Conservation (phyloP, 2,888 invertebrate genomes). For the Rotaria macrura region DNA sequence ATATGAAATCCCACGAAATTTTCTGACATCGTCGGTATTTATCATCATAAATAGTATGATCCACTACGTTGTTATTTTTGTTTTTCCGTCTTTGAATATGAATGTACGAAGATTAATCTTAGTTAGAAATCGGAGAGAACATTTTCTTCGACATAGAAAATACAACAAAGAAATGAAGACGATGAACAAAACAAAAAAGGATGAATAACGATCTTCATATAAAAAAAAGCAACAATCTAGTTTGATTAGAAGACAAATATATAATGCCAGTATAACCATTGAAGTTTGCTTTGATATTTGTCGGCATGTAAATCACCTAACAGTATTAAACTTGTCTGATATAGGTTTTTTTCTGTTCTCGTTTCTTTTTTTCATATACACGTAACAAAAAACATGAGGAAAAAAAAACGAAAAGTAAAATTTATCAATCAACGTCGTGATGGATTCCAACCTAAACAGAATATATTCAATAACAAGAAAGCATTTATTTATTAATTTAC, state of each 20-base stretch:
- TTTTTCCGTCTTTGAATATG: background rate
- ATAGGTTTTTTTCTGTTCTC: background rate
- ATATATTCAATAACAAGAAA: no score
- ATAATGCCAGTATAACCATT: background rate
- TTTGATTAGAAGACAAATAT: background rate
- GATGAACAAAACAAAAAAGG: background rate
- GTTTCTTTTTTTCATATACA: background rate
- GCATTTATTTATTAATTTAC: no score
- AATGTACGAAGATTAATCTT: background rate
- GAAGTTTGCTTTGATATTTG: no score
- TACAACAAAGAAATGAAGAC: background rate
- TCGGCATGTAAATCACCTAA: background rate
- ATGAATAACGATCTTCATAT: background rate
- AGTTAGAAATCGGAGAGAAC: no score
- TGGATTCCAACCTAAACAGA: background rate
- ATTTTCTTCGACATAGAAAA: background rate
- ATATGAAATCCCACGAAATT: no score
- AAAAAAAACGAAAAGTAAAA: background rate
- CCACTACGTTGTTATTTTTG: background rate
- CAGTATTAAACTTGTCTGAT: background rate
- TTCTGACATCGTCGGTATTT: no score
- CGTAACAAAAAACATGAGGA: background rate
- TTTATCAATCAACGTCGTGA: background rate
- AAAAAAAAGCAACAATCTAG: background rate
- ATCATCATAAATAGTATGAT: background rate